Evolutionary conservation across 2,797 vertebrate species (phyloP).

Genomic region (Masticophis lateralis): DNA sequence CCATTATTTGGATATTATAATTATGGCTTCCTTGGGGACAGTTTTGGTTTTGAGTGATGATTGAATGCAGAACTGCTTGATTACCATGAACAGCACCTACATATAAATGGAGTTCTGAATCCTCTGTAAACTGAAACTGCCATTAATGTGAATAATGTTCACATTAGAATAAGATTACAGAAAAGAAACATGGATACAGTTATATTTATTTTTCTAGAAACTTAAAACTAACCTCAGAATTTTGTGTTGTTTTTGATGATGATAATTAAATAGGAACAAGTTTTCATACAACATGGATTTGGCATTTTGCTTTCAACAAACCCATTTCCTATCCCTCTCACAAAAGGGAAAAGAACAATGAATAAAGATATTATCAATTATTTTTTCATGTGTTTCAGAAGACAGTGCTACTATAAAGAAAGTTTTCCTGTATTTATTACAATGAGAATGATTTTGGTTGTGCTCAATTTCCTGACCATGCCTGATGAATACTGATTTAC

Average conservation of each 20-base stretch:
- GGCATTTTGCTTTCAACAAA: slow-evolving; percentile 1
- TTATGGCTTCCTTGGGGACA: not conserved
- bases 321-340: not conserved
- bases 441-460: slow-evolving; percentile 27
- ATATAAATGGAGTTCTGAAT: not conserved
- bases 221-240: not conserved
- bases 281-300: not conserved
- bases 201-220: not conserved
- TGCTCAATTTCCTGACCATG: slow-evolving; percentile 7
- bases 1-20: not conserved
- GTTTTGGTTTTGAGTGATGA: not conserved
- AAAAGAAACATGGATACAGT: not conserved
- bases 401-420: not conserved
- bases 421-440: slow-evolving; percentile 9
- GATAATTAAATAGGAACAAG: not conserved
- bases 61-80: not conserved
- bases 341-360: not conserved
- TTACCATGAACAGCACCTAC: not conserved
- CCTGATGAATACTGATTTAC: slow-evolving; percentile 1
- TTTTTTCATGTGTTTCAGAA: slow-evolving; percentile 14
- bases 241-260: not conserved
- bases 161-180: not conserved
- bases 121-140: not conserved
- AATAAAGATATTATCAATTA: slow-evolving; percentile 29
- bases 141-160: not conserved